Conservation (phyloP, 2,113 vertebrate genomes). For the Charadrius vociferus region DNA sequence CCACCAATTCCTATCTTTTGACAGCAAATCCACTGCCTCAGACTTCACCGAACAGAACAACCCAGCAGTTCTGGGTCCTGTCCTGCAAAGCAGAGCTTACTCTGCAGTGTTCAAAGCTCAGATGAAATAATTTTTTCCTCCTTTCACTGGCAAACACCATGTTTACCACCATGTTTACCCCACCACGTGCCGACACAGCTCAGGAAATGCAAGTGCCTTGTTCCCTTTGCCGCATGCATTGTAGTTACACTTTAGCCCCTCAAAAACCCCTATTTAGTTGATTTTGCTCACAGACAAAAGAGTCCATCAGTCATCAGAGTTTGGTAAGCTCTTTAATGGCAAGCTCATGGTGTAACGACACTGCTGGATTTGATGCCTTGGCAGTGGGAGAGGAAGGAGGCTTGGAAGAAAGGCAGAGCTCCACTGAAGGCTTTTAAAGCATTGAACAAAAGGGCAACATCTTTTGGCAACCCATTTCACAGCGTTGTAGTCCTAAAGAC, state of each 20-base stretch:
- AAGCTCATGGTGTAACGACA: slow-evolving; percentile 48
- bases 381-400: not conserved
- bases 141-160: not conserved
- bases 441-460: slow-evolving; percentile 14
- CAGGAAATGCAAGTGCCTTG: not conserved
- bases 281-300: slow-evolving; percentile 7
- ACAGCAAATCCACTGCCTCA: not conserved
- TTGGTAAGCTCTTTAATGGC: slow-evolving; percentile 73
- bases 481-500: slow-evolving; percentile 47
- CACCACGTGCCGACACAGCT: not conserved
- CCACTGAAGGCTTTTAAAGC: slow-evolving; percentile 10
- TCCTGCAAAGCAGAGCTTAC: not conserved
- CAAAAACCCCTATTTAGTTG: not conserved
- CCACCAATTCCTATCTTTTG: not conserved
- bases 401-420: slow-evolving; percentile 1
- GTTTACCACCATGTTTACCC: not conserved
- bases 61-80: not conserved
- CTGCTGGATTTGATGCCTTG: not conserved
- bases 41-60: not conserved
- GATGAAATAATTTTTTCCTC: not conserved
- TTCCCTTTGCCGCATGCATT: not conserved
- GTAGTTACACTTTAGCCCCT: not conserved
- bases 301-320: not conserved
- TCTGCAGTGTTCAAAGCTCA: not conserved
- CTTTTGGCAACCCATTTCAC: slow-evolving; percentile 48